Percentiles rank a stretch among this genome's conserved stretches.
These are phyloP conservation scores for Pyrgus malvae DNA, from an alignment of 2,888 invertebrate genomes.

Conservation along the genomic window DNA sequence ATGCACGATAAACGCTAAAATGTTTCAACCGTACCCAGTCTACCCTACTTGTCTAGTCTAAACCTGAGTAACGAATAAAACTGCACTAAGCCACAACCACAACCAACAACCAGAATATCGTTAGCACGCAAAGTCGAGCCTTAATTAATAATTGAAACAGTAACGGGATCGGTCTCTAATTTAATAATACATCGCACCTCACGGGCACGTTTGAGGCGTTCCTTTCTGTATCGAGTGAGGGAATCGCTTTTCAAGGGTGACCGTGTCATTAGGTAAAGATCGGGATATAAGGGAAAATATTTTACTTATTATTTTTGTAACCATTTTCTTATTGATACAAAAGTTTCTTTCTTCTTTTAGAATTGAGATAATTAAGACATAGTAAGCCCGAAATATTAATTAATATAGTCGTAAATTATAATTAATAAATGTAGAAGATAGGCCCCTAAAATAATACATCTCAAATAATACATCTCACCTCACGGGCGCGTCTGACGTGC, in stretches of 20 bases:
- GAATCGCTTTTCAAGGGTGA: slow-evolving; percentile 7
- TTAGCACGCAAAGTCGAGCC: slow-evolving; percentile 35
- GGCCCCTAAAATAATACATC: slow-evolving; percentile 56
- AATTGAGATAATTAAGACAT: no score
- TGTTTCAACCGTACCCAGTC: no score
- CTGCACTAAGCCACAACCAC: slow-evolving; percentile 30
- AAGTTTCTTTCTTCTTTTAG: no score
- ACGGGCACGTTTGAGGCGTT: slow-evolving; percentile 46
- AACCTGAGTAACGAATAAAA: no score
- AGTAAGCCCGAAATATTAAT: slow-evolving; percentile 57
- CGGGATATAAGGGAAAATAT: not conserved
- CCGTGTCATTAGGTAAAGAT: not conserved
- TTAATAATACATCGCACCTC: slow-evolving; percentile 56
- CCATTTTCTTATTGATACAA: no score
- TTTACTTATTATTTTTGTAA: not conserved
- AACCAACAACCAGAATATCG: no score
- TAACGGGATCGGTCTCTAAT: slow-evolving; percentile 56
- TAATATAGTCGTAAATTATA: no score
- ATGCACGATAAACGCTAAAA: no score
- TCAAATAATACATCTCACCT: slow-evolving; percentile 56
- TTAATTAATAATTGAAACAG: slow-evolving; percentile 59
- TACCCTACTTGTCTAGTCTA: no score
- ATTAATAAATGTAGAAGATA: no score
- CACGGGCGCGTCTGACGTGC: slow-evolving; percentile 46
- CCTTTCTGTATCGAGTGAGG: slow-evolving; percentile 28